Evolutionary conservation across 2,888 invertebrate genomes (phyloP).

Genomic region (Sarcophaga caerulescens): DNA sequence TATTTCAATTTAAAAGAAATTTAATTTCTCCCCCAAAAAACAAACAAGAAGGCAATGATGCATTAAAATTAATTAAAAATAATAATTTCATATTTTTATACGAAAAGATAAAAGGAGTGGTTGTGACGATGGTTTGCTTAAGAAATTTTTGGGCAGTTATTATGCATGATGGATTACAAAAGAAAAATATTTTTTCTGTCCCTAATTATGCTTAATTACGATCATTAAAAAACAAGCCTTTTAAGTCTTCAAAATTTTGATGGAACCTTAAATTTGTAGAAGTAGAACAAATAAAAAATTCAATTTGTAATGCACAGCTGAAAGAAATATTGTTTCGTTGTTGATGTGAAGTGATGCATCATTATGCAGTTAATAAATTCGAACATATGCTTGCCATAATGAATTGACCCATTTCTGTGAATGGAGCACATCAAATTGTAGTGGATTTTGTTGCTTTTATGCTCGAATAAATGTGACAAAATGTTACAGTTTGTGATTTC

Average conservation of each 20-base stretch:
- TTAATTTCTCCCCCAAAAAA: not conserved
- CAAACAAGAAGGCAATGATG: conserved; percentile 13
- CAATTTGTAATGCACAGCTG: too few relatives aligned
- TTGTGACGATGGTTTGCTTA: not conserved
- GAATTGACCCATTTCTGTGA: conserved; percentile 1
- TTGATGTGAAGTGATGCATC: not conserved
- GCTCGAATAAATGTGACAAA: not conserved
- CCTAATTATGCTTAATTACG: conserved; percentile 22
- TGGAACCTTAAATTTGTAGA: not conserved
- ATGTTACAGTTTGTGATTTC: too few relatives aligned
- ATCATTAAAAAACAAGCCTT: conserved; percentile 1
- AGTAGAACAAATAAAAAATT: too few relatives aligned
- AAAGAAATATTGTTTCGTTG: too few relatives aligned
- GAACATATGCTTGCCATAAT: not conserved
- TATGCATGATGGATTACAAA: conserved; percentile 9
- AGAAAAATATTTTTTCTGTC: conserved; percentile 5
- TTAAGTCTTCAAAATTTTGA: not conserved
- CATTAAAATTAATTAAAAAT: conserved; percentile 32
- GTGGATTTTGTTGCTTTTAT: not conserved
- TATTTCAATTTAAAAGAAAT: not conserved
- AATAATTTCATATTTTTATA: conserved; percentile 23
- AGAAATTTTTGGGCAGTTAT: not conserved
- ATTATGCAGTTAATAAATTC: not conserved
- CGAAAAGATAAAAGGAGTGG: not conserved
- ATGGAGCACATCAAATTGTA: not conserved